These are phyloP conservation scores for Limenitis camilla DNA, from an alignment of 2,888 invertebrate genomes.

Conservation along the genomic window DNA sequence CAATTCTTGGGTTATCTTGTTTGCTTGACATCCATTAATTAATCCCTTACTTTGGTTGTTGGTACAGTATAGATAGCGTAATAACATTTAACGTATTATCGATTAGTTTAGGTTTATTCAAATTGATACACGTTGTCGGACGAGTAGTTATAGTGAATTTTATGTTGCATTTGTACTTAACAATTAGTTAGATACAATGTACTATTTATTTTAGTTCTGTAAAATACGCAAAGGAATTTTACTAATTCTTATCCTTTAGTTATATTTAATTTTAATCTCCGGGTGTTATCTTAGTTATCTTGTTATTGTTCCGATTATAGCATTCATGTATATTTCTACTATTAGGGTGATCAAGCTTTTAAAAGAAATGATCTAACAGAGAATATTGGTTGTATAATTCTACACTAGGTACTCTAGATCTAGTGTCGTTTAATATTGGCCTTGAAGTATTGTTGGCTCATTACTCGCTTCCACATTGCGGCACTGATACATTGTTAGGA, in stretches of 20 bases:
- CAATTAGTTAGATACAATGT: too few relatives aligned
- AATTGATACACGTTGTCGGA: slow-evolving; percentile 10
- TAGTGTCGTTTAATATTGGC: slow-evolving; percentile 32
- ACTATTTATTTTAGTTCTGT: not conserved
- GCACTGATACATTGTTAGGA: slow-evolving; percentile 31
- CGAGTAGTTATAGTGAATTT: too few relatives aligned
- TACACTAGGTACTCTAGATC: slow-evolving; percentile 16
- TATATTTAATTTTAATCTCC: too few relatives aligned
- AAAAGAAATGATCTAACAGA: too few relatives aligned
- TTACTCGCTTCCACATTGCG: slow-evolving; percentile 43
- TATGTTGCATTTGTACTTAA: too few relatives aligned
- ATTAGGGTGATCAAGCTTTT: too few relatives aligned
- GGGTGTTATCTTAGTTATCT: too few relatives aligned
- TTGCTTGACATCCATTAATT: slow-evolving; percentile 43
- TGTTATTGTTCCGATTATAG: too few relatives aligned
- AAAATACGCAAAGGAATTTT: too few relatives aligned
- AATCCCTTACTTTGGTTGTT: slow-evolving; percentile 32
- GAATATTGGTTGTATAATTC: not conserved
- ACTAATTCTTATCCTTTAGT: too few relatives aligned
- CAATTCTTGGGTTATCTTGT: slow-evolving; percentile 51
- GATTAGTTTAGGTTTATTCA: slow-evolving; percentile 16
- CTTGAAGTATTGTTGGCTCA: slow-evolving; percentile 61
- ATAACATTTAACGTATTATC: slow-evolving; percentile 12
- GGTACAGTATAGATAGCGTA: slow-evolving; percentile 13
- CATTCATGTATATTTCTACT: too few relatives aligned